These are phyloP conservation scores for Akabosia matsudoensis DNA, from an alignment of 1,140 invertebrate genomes.

Conservation along the genomic window DNA sequence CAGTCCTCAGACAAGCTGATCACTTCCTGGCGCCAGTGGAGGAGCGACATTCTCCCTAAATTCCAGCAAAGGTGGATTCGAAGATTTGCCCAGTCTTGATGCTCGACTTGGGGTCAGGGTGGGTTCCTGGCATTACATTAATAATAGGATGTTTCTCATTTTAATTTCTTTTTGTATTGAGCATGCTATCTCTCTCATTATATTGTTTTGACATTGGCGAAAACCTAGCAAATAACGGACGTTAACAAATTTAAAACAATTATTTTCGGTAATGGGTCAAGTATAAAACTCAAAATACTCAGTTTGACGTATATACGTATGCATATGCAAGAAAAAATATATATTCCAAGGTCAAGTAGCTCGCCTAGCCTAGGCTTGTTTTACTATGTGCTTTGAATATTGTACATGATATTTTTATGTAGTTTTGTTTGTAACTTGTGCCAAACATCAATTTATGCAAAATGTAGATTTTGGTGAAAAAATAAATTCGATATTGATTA, in stretches of 20 bases:
- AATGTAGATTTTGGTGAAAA: too few relatives aligned
- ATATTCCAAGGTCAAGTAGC: too few relatives aligned
- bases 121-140: slow-evolving; percentile 12
- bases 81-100: background rate
- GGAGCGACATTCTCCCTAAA: slow-evolving; percentile 3
- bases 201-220: slow-evolving; percentile 6
- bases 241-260: too few relatives aligned
- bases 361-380: too few relatives aligned
- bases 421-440: too few relatives aligned
- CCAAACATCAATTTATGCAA: too few relatives aligned
- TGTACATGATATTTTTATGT: too few relatives aligned
- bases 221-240: background rate
- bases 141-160: background rate
- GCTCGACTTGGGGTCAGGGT: background rate
- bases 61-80: slow-evolving; percentile 7
- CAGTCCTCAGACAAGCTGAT: background rate
- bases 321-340: too few relatives aligned
- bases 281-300: background rate
- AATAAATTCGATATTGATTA: too few relatives aligned
- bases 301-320: too few relatives aligned
- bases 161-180: slow-evolving; percentile 5
- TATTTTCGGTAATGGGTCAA: too few relatives aligned
- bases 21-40: background rate
- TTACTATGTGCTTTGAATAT: too few relatives aligned
- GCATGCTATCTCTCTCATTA: background rate